Evolutionary conservation across 2,888 invertebrate species (phyloP).

Genomic region (Drosophila percnosoma): DNA sequence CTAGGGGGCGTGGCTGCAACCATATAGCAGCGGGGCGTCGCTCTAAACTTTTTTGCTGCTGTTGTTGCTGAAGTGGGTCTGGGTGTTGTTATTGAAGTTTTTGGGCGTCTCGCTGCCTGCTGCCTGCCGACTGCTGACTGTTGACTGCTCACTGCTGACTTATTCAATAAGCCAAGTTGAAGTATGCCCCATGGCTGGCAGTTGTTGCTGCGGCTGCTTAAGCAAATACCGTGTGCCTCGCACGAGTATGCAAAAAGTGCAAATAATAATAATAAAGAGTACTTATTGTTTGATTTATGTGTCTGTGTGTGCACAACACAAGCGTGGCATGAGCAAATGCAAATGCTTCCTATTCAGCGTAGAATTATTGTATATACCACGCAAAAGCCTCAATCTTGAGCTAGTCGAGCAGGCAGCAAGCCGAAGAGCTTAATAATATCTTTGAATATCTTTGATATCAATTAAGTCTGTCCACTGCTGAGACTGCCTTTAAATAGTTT

Average conservation of each 20-base stretch:
- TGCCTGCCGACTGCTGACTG: constrained; percentile 48
- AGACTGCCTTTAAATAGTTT: neutral
- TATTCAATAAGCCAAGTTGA: constrained; percentile 85
- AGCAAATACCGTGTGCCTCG: constrained; percentile 72
- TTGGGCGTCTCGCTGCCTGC: constrained; percentile 54
- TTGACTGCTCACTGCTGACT: constrained; percentile 70
- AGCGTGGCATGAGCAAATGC: constrained; percentile 14
- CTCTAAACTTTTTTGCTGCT: constrained; percentile 46
- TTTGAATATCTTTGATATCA: constrained; percentile 8
- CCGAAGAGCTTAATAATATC: neutral
- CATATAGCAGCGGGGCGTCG: constrained; percentile 74
- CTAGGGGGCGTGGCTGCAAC: constrained; percentile 58
- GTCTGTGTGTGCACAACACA: constrained; percentile 83
- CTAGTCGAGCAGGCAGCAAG: neutral
- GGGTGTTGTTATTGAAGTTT: constrained; percentile 81
- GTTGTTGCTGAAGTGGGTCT: constrained; percentile 38
- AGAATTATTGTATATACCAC: neutral
- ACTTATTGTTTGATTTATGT: constrained; percentile 85
- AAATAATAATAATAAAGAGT: constrained; percentile 85
- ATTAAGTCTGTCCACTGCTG: neutral
- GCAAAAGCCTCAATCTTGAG: neutral
- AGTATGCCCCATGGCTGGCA: constrained; percentile 68
- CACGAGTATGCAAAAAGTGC: constrained; percentile 79
- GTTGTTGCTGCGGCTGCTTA: constrained; percentile 69
- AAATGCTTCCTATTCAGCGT: neutral